Evolutionary conservation across 2,888 invertebrate genomes (phyloP).

Genomic region (Taphrorychus bicolor): DNA sequence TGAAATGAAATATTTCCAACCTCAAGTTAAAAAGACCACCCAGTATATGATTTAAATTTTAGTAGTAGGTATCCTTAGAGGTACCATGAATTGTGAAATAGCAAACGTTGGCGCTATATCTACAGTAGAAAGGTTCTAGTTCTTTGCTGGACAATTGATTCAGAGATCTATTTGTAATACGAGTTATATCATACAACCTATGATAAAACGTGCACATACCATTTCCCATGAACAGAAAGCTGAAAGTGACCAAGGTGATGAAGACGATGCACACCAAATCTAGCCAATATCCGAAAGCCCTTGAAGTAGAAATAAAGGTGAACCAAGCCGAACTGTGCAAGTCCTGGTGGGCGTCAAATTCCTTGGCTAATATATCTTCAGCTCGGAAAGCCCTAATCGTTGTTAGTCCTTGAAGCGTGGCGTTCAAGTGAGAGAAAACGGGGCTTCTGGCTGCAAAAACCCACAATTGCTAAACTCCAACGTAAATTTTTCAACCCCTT

Average conservation of each 20-base stretch:
- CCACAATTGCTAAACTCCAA: background rate
- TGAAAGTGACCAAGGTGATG: slow-evolving; percentile 84
- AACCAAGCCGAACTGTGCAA: slow-evolving; percentile 93
- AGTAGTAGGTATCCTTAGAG: too few relatives aligned
- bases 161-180: too few relatives aligned
- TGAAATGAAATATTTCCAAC: too few relatives aligned
- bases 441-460: slow-evolving; percentile 77
- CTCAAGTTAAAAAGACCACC: too few relatives aligned
- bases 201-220: slow-evolving; percentile 54
- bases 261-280: slow-evolving; percentile 89
- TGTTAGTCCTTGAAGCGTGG: slow-evolving; percentile 87
- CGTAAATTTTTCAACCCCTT: background rate
- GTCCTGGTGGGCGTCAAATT: slow-evolving; percentile 85
- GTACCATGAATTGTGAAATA: too few relatives aligned
- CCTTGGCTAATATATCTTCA: slow-evolving; percentile 76
- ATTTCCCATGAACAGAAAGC: slow-evolving; percentile 76
- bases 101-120: too few relatives aligned
- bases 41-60: too few relatives aligned
- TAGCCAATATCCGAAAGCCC: slow-evolving; percentile 93
- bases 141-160: too few relatives aligned
- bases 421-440: slow-evolving; percentile 92
- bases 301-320: slow-evolving; percentile 85
- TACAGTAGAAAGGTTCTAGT: background rate
- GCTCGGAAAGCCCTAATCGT: slow-evolving; percentile 91
- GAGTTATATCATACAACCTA: background rate